Percentiles rank a stretch among this genome's conserved stretches.
Evolutionary conservation across 2,113 vertebrate species (phyloP).

Genomic region (Platysternon megacephalum): DNA sequence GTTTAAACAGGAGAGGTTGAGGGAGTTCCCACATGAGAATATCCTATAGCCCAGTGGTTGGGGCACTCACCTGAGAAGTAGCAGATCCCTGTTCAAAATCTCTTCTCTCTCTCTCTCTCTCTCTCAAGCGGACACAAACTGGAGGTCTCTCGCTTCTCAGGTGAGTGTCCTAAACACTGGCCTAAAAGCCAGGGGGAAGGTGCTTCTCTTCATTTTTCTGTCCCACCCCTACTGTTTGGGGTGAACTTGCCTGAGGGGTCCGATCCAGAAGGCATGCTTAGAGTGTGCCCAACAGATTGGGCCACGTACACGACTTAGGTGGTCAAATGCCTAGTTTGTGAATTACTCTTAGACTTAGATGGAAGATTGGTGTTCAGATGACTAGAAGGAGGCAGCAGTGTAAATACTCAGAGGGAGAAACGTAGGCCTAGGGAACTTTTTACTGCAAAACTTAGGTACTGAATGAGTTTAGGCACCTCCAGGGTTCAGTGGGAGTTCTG

Average conservation of each 20-base stretch:
- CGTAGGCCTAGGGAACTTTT: too few species aligned
- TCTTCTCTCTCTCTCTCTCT: too few species aligned
- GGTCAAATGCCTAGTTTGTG: too few species aligned
- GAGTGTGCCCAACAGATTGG: neutral
- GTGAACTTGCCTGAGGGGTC: neutral
- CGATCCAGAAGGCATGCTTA: neutral
- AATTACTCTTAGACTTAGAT: neutral
- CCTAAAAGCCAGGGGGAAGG: neutral
- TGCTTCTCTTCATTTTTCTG: neutral
- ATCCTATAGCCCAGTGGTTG: neutral
- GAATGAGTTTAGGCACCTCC: too few species aligned
- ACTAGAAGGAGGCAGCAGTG: neutral
- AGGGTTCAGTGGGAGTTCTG: too few species aligned
- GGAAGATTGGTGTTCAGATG: neutral
- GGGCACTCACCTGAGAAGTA: neutral
- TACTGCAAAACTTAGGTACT: too few species aligned
- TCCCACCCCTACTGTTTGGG: neutral
- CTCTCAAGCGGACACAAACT: neutral
- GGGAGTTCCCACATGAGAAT: neutral
- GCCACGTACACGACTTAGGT: neutral
- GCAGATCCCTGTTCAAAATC: neutral
- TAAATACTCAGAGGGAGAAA: neutral
- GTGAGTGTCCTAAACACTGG: neutral
- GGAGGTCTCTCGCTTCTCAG: neutral
- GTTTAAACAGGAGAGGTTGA: neutral